A percentile compares a stretch with the other conserved stretches of the same genome.
These are phyloP conservation scores for Ernsta delagoae DNA, from an alignment of 2,888 invertebrate species.

Conservation along the genomic window DNA sequence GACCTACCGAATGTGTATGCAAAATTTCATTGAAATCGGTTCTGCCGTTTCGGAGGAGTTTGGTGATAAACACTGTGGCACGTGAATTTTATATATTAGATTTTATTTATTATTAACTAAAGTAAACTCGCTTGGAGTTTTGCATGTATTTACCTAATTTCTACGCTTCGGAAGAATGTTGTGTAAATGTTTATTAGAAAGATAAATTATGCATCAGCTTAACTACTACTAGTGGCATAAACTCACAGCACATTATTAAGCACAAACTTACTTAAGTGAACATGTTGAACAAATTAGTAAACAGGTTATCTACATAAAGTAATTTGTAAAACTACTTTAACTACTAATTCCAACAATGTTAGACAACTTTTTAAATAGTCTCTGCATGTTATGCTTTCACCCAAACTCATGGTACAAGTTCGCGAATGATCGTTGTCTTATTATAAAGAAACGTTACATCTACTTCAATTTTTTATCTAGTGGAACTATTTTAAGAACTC, in stretches of 20 bases:
- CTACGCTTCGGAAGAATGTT: conserved; percentile 1
- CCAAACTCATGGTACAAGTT: background rate
- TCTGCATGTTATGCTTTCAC: background rate
- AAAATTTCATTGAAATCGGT: too few relatives aligned
- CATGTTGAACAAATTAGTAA: conserved; percentile 13
- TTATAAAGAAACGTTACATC: too few relatives aligned
- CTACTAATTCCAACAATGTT: background rate
- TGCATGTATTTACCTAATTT: conserved; percentile 11
- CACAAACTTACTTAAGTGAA: conserved; percentile 11
- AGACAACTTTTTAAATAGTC: background rate
- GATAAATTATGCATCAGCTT: conserved; percentile 9
- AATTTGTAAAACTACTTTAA: conserved; percentile 18
- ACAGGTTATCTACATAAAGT: conserved; percentile 10
- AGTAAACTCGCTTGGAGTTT: too few relatives aligned
- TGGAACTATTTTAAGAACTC: too few relatives aligned
- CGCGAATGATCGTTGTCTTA: background rate
- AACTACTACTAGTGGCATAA: conserved; percentile 4
- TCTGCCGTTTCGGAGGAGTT: too few relatives aligned
- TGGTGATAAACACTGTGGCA: too few relatives aligned
- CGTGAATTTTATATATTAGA: too few relatives aligned
- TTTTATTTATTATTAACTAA: too few relatives aligned
- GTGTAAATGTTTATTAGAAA: conserved; percentile 5
- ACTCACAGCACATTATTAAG: background rate
- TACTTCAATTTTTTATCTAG: too few relatives aligned
- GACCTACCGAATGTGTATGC: too few relatives aligned